phyloP scores from a whole-genome alignment of 2,113 vertebrate genomes.

The Petroica traversi region DNA sequence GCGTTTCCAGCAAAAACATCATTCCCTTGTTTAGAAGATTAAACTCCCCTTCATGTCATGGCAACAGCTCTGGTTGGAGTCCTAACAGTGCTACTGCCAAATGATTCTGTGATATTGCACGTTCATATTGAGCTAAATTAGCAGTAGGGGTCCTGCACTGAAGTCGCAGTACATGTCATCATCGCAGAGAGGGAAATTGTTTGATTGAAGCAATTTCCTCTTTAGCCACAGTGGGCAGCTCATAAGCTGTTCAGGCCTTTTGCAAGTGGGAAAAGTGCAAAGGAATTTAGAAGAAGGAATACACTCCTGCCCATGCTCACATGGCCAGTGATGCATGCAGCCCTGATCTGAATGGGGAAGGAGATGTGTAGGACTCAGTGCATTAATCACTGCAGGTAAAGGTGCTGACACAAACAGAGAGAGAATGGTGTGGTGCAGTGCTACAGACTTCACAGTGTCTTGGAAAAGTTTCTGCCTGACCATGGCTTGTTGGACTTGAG shows the following conservation, averaged over 20 bases:
- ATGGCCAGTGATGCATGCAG: background rate
- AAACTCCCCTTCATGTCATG: background rate
- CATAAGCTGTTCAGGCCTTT: background rate
- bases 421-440: background rate
- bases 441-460: background rate
- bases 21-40: background rate
- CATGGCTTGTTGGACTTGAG: background rate
- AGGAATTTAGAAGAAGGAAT: background rate
- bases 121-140: background rate
- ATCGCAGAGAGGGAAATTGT: background rate
- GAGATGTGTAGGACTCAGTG: background rate
- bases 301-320: background rate
- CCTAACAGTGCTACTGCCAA: background rate
- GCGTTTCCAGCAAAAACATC: background rate
- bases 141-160: background rate
- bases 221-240: background rate
- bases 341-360: background rate
- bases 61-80: background rate
- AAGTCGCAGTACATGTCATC: background rate
- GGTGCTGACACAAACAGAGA: background rate
- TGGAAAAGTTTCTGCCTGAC: background rate
- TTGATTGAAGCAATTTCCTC: background rate
- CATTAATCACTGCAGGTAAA: background rate
- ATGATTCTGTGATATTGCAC: background rate
- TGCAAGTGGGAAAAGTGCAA: background rate